A percentile compares a stretch with the other conserved stretches of the same genome.
These are phyloP conservation scores for Elgaria multicarinata DNA, from an alignment of 2,113 vertebrate genomes.

Conservation along the genomic window DNA sequence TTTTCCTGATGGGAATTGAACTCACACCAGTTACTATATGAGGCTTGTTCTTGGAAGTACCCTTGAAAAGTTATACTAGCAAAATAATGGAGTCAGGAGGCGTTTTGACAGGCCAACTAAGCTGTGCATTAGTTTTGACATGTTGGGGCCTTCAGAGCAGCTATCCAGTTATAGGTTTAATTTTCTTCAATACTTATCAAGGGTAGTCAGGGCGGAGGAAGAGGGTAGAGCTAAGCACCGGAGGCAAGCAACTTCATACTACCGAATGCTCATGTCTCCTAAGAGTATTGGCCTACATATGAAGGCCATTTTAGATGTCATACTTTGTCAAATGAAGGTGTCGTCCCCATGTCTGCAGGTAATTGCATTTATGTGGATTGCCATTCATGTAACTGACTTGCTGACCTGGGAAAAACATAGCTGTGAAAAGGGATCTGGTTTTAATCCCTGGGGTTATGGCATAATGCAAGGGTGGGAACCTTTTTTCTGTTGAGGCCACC, in stretches of 20 bases:
- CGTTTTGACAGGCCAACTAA: conserved; percentile 22
- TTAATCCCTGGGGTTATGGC: neutral
- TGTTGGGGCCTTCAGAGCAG: neutral
- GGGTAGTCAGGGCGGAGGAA: neutral
- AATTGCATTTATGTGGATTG: neutral
- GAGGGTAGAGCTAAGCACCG: neutral
- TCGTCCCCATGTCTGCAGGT: neutral
- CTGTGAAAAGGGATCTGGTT: neutral
- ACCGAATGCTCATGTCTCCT: neutral
- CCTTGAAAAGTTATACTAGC: conserved; percentile 19
- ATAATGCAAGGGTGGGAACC: no score
- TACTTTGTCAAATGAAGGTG: neutral
- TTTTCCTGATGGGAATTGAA: neutral
- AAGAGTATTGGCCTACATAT: neutral
- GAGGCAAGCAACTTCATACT: neutral
- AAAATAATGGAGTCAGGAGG: neutral
- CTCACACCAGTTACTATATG: neutral
- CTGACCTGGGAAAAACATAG: neutral
- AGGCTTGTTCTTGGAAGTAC: conserved; percentile 1
- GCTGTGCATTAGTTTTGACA: neutral
- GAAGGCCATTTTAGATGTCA: neutral
- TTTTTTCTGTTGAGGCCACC: no score
- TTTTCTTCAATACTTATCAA: conserved; percentile 2
- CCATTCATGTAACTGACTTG: neutral
- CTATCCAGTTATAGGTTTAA: neutral